Conservation (phyloP, 2,797 vertebrate species). For the Pyrocephalus nanus region DNA sequence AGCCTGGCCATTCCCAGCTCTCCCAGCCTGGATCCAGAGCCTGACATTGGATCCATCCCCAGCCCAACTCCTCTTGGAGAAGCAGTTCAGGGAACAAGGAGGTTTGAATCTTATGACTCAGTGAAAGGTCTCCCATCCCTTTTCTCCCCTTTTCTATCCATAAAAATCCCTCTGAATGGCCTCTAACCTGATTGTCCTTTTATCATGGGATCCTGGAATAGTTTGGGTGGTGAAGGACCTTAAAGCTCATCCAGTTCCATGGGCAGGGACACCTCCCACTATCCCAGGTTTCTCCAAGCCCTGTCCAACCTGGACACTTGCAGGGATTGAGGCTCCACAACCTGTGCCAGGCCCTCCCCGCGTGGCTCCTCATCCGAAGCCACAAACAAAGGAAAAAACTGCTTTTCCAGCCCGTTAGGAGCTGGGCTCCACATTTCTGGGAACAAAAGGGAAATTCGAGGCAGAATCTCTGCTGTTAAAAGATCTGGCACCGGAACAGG, state of each 20-base stretch:
- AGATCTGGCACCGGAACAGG: conserved; percentile 2
- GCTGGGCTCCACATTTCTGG: not conserved
- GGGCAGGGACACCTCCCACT: not conserved
- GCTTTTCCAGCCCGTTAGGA: not conserved
- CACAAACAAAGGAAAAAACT: not conserved
- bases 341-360: not conserved
- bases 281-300: not conserved
- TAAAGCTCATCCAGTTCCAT: not conserved
- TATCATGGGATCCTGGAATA: no score
- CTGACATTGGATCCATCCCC: not conserved
- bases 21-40: not conserved
- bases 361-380: not conserved
- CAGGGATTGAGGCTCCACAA: not conserved
- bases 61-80: not conserved
- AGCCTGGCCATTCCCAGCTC: not conserved
- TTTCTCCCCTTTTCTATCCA: not conserved
- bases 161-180: not conserved
- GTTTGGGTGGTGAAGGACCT: not conserved
- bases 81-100: not conserved
- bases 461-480: not conserved
- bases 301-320: not conserved
- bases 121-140: not conserved
- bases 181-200: not conserved
- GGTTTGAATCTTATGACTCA: not conserved
- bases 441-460: not conserved